A percentile compares a stretch with the other conserved stretches of the same genome.
Evolutionary conservation across 2,888 invertebrate genomes (phyloP).

Genomic region (Carpatolechia fugitivella): DNA sequence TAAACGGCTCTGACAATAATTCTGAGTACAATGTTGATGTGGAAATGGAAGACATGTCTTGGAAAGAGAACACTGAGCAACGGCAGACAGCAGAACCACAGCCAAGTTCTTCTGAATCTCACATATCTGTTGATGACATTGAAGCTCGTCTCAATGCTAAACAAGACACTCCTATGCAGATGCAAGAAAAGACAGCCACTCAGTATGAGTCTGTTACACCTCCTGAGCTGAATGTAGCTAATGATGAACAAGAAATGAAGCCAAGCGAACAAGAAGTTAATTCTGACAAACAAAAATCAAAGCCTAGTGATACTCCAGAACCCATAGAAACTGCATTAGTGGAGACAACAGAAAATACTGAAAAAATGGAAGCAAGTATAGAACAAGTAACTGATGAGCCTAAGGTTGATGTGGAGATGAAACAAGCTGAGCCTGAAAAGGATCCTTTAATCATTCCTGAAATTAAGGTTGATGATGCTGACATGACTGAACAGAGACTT

Average conservation of each 20-base stretch:
- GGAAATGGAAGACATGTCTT: constrained; percentile 76
- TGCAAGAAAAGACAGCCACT: constrained; percentile 46
- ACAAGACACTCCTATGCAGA: constrained; percentile 55
- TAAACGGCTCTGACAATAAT: constrained; percentile 80
- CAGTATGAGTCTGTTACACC: constrained; percentile 59
- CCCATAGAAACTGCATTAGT: constrained; percentile 26
- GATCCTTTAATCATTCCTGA: constrained; percentile 56
- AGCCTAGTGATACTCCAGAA: constrained; percentile 28
- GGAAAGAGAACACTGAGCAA: constrained; percentile 63
- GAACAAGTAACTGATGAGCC: constrained; percentile 32
- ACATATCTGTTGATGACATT: constrained; percentile 63
- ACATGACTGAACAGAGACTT: constrained; percentile 64
- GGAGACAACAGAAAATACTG: neutral
- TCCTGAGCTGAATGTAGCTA: constrained; percentile 47
- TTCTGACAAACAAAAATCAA: constrained; percentile 9
- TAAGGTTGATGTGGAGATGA: constrained; percentile 52
- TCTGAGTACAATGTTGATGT: constrained; percentile 77
- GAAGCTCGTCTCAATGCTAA: constrained; percentile 70
- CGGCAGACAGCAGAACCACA: constrained; percentile 55
- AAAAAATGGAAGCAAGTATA: constrained; percentile 26
- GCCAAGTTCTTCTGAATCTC: constrained; percentile 64
- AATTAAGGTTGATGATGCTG: constrained; percentile 67
- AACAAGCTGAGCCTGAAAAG: constrained; percentile 33
- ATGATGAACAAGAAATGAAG: constrained; percentile 43
- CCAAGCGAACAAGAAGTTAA: constrained; percentile 21